Evolutionary conservation across 2,797 vertebrate species (phyloP).

Genomic region (Aeoliscus strigatus): DNA sequence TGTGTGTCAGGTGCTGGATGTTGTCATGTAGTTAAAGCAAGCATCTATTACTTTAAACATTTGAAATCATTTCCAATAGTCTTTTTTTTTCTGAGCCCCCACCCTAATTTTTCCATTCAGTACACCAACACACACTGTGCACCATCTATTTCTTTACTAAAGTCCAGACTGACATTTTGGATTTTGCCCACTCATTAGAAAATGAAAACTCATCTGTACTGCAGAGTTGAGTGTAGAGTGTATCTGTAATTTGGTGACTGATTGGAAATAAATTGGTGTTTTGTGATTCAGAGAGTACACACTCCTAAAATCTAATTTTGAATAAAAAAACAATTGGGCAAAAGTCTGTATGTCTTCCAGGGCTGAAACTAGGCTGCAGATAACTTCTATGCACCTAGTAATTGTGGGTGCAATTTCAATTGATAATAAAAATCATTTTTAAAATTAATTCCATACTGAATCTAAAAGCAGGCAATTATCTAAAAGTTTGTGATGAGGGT

Average conservation of each 20-base stretch:
- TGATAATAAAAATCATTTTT: slow-evolving; percentile 1
- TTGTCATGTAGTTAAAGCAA: slow-evolving; percentile 25
- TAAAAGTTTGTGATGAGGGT: background rate
- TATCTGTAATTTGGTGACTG: slow-evolving; percentile 24
- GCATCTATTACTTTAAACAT: slow-evolving; percentile 33
- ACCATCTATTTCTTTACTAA: background rate
- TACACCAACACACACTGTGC: background rate
- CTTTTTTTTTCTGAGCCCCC: slow-evolving; percentile 10
- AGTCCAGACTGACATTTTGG: too few relatives aligned
- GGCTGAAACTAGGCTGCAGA: slow-evolving; percentile 5
- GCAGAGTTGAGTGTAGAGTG: too few relatives aligned
- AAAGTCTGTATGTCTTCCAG: slow-evolving; percentile 8
- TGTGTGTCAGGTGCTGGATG: slow-evolving; percentile 26
- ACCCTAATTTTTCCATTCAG: background rate
- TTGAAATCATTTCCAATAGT: slow-evolving; percentile 38
- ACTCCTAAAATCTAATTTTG: slow-evolving; percentile 15
- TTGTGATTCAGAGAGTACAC: slow-evolving; percentile 10
- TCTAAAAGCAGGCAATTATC: slow-evolving; percentile 9
- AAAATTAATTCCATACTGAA: slow-evolving; percentile 13
- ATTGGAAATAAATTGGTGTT: slow-evolving; percentile 7
- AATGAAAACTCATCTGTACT: too few relatives aligned
- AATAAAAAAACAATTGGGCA: slow-evolving; percentile 8
- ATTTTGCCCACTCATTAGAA: too few relatives aligned
- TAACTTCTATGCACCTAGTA: slow-evolving; percentile 3
- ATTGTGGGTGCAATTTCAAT: background rate